These are phyloP conservation scores for Micrastur ruficollis DNA, from an alignment of 2,797 vertebrate genomes.

Conservation along the genomic window DNA sequence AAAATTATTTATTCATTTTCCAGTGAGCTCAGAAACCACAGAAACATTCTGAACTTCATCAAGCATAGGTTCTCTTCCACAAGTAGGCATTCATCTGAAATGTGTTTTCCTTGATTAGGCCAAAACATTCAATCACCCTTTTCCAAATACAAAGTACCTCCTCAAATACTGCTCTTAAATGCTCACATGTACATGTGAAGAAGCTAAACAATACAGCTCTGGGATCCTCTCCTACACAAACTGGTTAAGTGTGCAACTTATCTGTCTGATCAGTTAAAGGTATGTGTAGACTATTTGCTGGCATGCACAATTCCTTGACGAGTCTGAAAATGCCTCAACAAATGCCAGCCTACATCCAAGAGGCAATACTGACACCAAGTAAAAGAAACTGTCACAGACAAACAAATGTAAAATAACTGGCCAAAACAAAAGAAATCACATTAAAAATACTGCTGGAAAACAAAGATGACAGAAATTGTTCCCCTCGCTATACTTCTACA, in stretches of 20 bases:
- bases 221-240: background rate
- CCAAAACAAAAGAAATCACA: background rate
- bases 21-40: constrained; percentile 15
- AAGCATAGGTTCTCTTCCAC: background rate
- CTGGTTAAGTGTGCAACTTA: background rate
- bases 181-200: background rate
- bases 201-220: background rate
- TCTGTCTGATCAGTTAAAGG: background rate
- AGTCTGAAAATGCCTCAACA: background rate
- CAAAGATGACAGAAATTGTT: background rate
- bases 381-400: background rate
- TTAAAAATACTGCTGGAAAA: background rate
- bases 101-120: background rate
- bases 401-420: background rate
- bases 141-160: background rate
- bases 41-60: background rate
- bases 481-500: background rate
- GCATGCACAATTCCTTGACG: background rate
- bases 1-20: background rate
- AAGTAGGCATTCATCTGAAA: background rate
- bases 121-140: background rate
- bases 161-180: background rate
- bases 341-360: background rate
- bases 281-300: background rate
- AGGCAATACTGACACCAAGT: background rate